Percentiles rank a stretch among this genome's conserved stretches.
Evolutionary conservation across 2,888 invertebrate species (phyloP).

Genomic region (Arge pagana): DNA sequence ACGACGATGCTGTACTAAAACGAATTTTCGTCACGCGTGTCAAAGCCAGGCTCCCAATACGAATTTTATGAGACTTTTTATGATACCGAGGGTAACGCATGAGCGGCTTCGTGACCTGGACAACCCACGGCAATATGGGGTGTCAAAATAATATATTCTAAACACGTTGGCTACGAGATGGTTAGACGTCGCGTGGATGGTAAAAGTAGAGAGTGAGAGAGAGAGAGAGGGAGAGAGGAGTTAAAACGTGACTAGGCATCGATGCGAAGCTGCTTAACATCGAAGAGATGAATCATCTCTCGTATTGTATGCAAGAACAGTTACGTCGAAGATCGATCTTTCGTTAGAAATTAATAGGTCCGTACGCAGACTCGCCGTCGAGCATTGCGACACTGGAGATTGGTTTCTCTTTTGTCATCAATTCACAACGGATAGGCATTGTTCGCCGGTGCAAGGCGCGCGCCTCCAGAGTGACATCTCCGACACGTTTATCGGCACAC

Average conservation of each 20-base stretch:
- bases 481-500: too few species aligned
- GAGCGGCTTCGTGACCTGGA: background rate
- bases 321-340: slow-evolving; percentile 11
- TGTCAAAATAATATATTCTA: slow-evolving; percentile 20
- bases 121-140: slow-evolving; percentile 16
- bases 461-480: too few species aligned
- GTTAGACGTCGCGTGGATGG: slow-evolving; percentile 7
- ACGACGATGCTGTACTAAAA: slow-evolving; percentile 2
- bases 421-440: too few species aligned
- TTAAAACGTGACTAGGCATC: slow-evolving; percentile 46
- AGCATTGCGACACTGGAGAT: background rate
- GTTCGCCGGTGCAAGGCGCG: too few species aligned
- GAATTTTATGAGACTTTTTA: slow-evolving; percentile 18
- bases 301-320: slow-evolving; percentile 18
- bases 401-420: background rate
- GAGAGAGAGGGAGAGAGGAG: slow-evolving; percentile 23
- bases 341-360: slow-evolving; percentile 15
- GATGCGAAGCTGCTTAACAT: slow-evolving; percentile 7
- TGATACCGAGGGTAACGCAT: slow-evolving; percentile 2
- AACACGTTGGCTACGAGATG: slow-evolving; percentile 15
- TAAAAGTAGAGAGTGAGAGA: slow-evolving; percentile 24
- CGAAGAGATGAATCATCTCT: slow-evolving; percentile 16
- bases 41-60: slow-evolving; percentile 5
- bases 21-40: slow-evolving; percentile 13
- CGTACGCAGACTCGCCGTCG: background rate